These are phyloP conservation scores for Papilio gigon DNA, from an alignment of 2,888 invertebrate genomes.

Conservation along the genomic window DNA sequence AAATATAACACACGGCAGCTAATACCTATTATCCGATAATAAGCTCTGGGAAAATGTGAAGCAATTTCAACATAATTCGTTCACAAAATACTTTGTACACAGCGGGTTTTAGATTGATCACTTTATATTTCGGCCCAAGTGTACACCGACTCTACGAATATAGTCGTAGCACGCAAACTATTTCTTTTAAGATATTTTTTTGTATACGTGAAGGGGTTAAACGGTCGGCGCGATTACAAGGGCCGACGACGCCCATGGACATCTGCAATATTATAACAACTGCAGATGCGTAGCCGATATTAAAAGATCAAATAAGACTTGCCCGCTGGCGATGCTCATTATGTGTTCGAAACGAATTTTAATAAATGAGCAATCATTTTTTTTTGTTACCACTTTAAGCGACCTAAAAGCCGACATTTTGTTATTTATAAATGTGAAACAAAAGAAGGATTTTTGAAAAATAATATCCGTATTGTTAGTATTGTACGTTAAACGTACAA, in stretches of 20 bases:
- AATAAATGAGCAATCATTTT: not conserved
- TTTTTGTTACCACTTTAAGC: not conserved
- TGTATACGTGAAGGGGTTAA: too few relatives aligned
- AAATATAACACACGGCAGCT: conserved; percentile 18
- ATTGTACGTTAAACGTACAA: conserved; percentile 11
- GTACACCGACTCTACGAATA: too few relatives aligned
- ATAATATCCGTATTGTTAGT: not conserved
- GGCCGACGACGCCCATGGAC: too few relatives aligned
- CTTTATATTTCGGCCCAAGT: not conserved
- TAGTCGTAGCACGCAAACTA: too few relatives aligned
- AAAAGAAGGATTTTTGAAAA: not conserved
- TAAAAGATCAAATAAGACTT: too few relatives aligned
- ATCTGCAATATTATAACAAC: too few relatives aligned
- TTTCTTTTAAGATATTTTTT: too few relatives aligned
- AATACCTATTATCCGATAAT: conserved; percentile 14
- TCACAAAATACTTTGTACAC: conserved; percentile 6
- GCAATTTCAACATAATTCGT: conserved; percentile 10
- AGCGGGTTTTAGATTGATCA: not conserved
- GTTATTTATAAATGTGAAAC: not conserved
- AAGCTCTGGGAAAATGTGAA: conserved; percentile 14
- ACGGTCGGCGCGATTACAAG: too few relatives aligned
- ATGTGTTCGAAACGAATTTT: too few relatives aligned
- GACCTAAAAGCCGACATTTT: not conserved
- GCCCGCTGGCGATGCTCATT: too few relatives aligned
- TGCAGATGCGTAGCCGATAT: too few relatives aligned